Base-by-base conservation (phyloP, 2,888 invertebrate species). In the Malthinus seriepunctatus region DNA sequence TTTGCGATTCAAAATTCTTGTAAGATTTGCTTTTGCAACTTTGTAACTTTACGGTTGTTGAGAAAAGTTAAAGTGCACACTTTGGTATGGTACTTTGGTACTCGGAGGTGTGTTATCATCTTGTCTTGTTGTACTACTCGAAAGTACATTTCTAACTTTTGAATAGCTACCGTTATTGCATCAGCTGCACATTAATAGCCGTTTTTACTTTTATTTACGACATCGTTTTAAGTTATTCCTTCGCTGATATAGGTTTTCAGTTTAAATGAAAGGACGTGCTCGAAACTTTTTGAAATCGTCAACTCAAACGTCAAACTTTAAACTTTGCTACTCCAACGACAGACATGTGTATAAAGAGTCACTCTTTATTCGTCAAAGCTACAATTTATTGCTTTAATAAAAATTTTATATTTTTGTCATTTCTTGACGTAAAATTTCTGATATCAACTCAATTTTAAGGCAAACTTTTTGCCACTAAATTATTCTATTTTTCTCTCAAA, bases 121-220 rank as follows among this genome's bases (percentile, higher is more conserved):
- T 42, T 51, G 50, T 60, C 47, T 42, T 37, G 50, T 51, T 53
- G 53, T 53, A 52, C 38, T 51, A 52, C 44, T 56, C 45, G 46
- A 60, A 56, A 56, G 56, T 49, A 53, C 60, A 52, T 60, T 60
- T 52, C 37, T 12, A 61, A 61, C 49, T 54, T 61, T 61, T 49
- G 49, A 34, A 61, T 56, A 37, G 60, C 52, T 49, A 48, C 39
- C 45, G 39, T 48, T 51, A 57, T 61, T 56, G 56, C 61, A 56
- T 59, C 66, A 58, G 66, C 63, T 66, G 66, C 66, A 64, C 62
- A 63, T 60, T 62, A 61, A 66, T 64, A 59, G 59, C 60, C 57
- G 66, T 62, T 66, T 63, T 64, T 66, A 64, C 63, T 52, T 23
- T 64, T 64, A 63, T 64, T 60, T 63, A 60, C 54, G 39, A 39